Evolutionary conservation across 1,140 invertebrate genomes (phyloP).

Genomic region (Drosophila truncata): DNA sequence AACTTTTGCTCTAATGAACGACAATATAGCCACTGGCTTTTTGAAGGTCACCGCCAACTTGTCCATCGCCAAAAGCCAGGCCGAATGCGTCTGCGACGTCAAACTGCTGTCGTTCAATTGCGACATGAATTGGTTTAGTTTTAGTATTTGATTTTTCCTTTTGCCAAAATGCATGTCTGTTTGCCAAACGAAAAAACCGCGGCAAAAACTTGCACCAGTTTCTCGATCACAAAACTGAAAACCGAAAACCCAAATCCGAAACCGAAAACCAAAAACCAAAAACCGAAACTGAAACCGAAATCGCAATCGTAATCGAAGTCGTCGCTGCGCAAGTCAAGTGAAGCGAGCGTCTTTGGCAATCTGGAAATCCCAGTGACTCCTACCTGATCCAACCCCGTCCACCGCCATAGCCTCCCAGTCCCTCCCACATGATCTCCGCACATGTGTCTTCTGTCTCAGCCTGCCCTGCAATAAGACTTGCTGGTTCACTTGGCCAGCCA

Average conservation of each 20-base stretch:
- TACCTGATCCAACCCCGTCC: conserved; percentile 16
- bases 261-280: conserved; percentile 31
- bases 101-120: conserved; percentile 45
- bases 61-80: conserved; percentile 48
- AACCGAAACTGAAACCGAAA: conserved; percentile 43
- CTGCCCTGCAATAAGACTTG: conserved; percentile 23
- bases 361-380: conserved; percentile 47
- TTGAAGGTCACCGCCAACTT: conserved; percentile 47
- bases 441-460: conserved; percentile 26
- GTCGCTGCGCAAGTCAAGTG: conserved; percentile 45
- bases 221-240: conserved; percentile 46
- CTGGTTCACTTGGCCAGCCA: conserved; percentile 31
- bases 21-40: conserved; percentile 30
- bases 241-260: conserved; percentile 25
- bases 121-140: conserved; percentile 53
- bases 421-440: conserved; percentile 48
- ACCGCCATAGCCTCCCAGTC: background rate
- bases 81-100: conserved; percentile 48
- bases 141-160: conserved; percentile 35
- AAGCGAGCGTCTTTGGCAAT: conserved; percentile 51
- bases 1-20: conserved; percentile 51
- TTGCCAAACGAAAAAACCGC: conserved; percentile 20
- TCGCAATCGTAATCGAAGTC: conserved; percentile 51
- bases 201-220: conserved; percentile 50
- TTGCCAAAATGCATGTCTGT: conserved; percentile 45